Evolutionary conservation across 1,140 invertebrate genomes (phyloP), one percentile per base, ranked within the genome.

Genomic region (Diabrotica virgifera): DNA sequence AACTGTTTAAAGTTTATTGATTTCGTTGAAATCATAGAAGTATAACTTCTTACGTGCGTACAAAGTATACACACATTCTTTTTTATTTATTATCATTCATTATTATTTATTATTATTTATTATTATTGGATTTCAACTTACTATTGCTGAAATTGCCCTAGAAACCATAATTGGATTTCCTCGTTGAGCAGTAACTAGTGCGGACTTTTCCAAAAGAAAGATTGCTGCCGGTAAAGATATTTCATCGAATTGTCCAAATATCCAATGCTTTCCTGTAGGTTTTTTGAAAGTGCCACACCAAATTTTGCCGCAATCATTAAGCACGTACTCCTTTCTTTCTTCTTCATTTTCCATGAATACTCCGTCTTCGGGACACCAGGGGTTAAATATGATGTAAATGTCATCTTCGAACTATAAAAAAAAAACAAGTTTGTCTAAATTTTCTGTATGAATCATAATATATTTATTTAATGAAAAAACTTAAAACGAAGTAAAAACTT

Each of bases 331-430:
- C 50, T 88, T 80, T 36, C 85, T 77, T 38, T 84, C 82, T 5
- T 82, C 79, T 52, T 85, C 84, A 64, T 88, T 84, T 40, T 85
- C 82, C 84, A 92, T 83, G 77, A 86, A 90, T 9, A 90, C 89
- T 5, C 80, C 67, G 74, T 90, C 88, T 60, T 86, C 87, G 74
- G 64, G 51, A 77, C 86, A 88, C 91, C 91, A 95, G 1, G 91
- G 90, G 80, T 96, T 96, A 78, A 94, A 93, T 5, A 92, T 73
- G 36, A 92, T 83, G 75, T 88, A 91, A 63, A 91, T 82, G 24
- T 86, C 84, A 71, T 85, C 82, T 46, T 46, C 40, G 8, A 46
- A 8, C 40, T 46, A 46, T 10, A 46, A 10, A 10, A 5, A 46
- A 46, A 24, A 24, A 24, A 24, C 24, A 24, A 24, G 24, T 24